These are phyloP conservation scores for Talpa occidentalis DNA, from an alignment of 2,113 vertebrate genomes.

Conservation along the genomic window DNA sequence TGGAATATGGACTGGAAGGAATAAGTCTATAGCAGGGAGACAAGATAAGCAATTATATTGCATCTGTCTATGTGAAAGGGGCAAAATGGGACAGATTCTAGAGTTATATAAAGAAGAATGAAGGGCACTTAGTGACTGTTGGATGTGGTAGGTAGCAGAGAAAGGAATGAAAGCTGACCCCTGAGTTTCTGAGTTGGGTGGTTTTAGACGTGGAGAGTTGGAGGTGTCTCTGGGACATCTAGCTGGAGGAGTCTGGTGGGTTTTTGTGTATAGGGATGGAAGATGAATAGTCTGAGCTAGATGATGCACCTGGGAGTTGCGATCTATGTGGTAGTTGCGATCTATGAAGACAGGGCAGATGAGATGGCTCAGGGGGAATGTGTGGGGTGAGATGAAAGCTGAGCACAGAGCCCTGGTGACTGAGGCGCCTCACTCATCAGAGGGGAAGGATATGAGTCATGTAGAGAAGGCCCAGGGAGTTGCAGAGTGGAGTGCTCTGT, in stretches of 20 bases:
- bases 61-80: background rate
- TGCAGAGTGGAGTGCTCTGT: background rate
- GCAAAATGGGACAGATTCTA: background rate
- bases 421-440: background rate
- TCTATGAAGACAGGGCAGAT: background rate
- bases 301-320: background rate
- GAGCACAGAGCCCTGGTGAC: background rate
- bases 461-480: background rate
- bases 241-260: background rate
- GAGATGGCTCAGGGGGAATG: background rate
- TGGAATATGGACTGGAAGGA: background rate
- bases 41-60: background rate
- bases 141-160: background rate
- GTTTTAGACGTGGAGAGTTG: background rate
- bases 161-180: background rate
- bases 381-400: background rate
- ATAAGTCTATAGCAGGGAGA: background rate
- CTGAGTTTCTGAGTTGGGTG: background rate
- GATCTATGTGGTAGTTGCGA: background rate
- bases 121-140: background rate
- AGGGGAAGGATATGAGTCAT: background rate
- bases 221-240: background rate
- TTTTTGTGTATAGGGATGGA: background rate
- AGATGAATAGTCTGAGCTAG: background rate
- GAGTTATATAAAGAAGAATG: background rate